Percentiles rank a stretch among this genome's conserved stretches.
Conservation (phyloP, 2,888 invertebrate genomes). For the Palloptera scutellata region DNA sequence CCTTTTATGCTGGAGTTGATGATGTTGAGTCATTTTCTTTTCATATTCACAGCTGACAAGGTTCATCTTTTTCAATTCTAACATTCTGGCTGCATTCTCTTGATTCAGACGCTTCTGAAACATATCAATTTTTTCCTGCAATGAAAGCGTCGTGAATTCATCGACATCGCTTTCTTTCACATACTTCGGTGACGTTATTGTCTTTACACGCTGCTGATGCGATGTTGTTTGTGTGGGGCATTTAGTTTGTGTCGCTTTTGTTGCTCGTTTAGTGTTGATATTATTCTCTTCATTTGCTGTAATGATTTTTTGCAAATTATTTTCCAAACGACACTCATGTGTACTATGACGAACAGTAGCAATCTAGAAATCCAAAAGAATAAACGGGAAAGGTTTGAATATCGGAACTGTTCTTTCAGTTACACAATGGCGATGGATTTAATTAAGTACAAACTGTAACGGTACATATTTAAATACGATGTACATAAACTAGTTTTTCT, state of each 20-base stretch:
- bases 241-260: conserved; percentile 43
- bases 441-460: too few species aligned
- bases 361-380: conserved; percentile 45
- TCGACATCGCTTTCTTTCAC: background rate
- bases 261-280: conserved; percentile 14
- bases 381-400: background rate
- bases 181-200: background rate
- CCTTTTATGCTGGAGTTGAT: background rate
- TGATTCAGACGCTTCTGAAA: conserved; percentile 51
- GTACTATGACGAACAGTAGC: conserved; percentile 52
- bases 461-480: too few species aligned
- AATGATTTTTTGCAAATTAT: conserved; percentile 44
- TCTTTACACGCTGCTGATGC: background rate
- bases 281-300: conserved; percentile 29
- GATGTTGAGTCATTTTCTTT: conserved; percentile 10
- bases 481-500: too few species aligned
- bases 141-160: conserved; percentile 21
- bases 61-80: conserved; percentile 10
- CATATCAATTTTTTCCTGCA: conserved; percentile 54
- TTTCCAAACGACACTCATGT: conserved; percentile 48
- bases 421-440: too few species aligned
- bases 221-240: background rate
- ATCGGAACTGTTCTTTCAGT: too few species aligned
- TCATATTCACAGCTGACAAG: background rate
- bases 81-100: conserved; percentile 23